Percentiles rank a stretch among this genome's conserved stretches.
phyloP scores from a whole-genome alignment of 2,888 invertebrate species.

The Lottia scabra region DNA sequence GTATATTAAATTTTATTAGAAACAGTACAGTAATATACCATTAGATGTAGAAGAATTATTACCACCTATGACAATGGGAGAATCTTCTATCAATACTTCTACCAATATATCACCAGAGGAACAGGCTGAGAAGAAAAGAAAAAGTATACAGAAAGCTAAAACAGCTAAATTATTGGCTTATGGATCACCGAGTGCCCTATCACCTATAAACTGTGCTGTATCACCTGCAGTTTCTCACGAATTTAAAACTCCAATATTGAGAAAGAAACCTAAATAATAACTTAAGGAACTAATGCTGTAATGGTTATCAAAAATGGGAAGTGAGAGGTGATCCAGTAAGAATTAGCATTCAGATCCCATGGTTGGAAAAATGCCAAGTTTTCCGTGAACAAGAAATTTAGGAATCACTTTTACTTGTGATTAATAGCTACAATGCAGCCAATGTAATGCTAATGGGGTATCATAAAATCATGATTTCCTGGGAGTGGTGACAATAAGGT shows the following conservation, averaged over 20 bases:
- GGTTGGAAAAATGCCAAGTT: too few species aligned
- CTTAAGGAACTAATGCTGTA: too few species aligned
- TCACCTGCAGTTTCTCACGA: conserved; percentile 38
- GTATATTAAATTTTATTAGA: background rate
- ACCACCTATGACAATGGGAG: conserved; percentile 11
- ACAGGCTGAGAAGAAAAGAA: conserved; percentile 22
- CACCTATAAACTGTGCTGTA: conserved; percentile 33
- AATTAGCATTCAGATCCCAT: too few species aligned
- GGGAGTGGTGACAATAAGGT: too few species aligned
- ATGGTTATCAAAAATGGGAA: too few species aligned
- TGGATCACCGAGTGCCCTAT: conserved; percentile 40
- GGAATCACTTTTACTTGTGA: too few species aligned
- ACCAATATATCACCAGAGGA: conserved; percentile 14
- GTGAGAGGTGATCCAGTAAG: too few species aligned
- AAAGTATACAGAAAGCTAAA: conserved; percentile 33
- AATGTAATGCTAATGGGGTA: too few species aligned
- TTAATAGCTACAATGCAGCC: too few species aligned
- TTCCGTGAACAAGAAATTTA: too few species aligned
- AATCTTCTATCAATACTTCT: background rate
- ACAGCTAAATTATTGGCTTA: conserved; percentile 43
- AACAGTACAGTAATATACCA: conserved; percentile 14
- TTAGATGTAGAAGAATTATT: conserved; percentile 17
- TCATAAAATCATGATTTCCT: too few species aligned
- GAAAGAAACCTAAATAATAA: background rate
- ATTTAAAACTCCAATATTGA: conserved; percentile 45